Evolutionary conservation across 1,140 invertebrate genomes (phyloP).

Genomic region (Zaprionus tsacasi): DNA sequence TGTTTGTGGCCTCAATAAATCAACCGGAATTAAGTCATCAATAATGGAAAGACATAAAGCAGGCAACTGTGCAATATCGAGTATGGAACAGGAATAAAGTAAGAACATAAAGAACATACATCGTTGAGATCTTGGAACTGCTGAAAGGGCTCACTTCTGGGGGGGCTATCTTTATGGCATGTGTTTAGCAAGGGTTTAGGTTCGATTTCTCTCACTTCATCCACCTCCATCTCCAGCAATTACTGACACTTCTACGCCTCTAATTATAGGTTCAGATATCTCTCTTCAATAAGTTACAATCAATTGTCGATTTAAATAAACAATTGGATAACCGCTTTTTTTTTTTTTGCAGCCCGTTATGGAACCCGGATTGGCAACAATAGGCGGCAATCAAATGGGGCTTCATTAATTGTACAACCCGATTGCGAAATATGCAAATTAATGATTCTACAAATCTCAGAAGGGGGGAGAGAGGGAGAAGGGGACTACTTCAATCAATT

Average conservation of each 20-base stretch:
- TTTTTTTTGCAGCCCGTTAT: conserved; percentile 15
- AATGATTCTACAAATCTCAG: conserved; percentile 31
- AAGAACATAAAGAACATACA: conserved; percentile 1
- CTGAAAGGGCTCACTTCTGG: neutral
- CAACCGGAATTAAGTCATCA: conserved; percentile 79
- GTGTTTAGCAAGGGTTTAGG: neutral
- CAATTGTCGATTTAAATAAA: conserved; percentile 37
- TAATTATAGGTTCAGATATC: conserved; percentile 11
- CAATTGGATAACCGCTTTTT: conserved; percentile 20
- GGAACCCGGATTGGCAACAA: conserved; percentile 49
- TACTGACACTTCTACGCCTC: neutral
- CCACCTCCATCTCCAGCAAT: neutral
- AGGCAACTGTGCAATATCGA: conserved; percentile 57
- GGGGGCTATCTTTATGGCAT: neutral
- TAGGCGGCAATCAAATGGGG: conserved; percentile 31
- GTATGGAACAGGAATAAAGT: conserved; percentile 24
- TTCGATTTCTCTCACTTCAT: neutral
- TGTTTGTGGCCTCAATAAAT: conserved; percentile 82
- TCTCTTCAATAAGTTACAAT: conserved; percentile 15
- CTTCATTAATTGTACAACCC: conserved; percentile 38
- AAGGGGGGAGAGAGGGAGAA: neutral
- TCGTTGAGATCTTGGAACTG: conserved; percentile 6
- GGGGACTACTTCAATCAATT: conserved; percentile 44
- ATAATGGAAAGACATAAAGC: conserved; percentile 80
- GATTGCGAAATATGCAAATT: conserved; percentile 65